Percentiles rank a stretch among this genome's conserved stretches.
These are phyloP conservation scores for Pyrrhopygopsis socrates DNA, from an alignment of 2,888 invertebrate species.

Conservation along the genomic window DNA sequence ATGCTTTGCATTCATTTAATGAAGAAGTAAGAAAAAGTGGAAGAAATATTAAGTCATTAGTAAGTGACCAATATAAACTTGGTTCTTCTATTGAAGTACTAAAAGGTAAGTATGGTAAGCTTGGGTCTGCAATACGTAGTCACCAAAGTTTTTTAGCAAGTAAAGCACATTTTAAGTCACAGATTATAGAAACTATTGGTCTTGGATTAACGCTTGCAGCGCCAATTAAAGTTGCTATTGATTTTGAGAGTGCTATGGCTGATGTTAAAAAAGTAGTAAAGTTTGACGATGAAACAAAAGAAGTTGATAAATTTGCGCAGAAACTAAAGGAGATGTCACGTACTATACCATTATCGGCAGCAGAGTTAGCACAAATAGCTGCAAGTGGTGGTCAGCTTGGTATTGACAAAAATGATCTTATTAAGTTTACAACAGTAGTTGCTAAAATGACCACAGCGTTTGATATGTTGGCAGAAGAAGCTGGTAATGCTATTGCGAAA, in stretches of 20 bases:
- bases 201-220: slow-evolving; percentile 24
- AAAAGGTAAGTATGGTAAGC: slow-evolving; percentile 16
- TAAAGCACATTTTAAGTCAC: slow-evolving; percentile 24
- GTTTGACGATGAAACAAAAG: background rate
- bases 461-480: slow-evolving; percentile 38
- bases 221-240: slow-evolving; percentile 27
- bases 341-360: slow-evolving; percentile 18
- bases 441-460: slow-evolving; percentile 34
- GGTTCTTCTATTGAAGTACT: slow-evolving; percentile 21
- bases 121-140: slow-evolving; percentile 16
- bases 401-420: slow-evolving; percentile 22
- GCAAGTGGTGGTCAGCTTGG: slow-evolving; percentile 39
- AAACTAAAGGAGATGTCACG: slow-evolving; percentile 23
- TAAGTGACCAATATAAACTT: slow-evolving; percentile 17
- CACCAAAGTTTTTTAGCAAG: slow-evolving; percentile 20
- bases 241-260: slow-evolving; percentile 27
- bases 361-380: slow-evolving; percentile 32
- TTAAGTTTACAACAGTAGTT: slow-evolving; percentile 14
- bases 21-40: slow-evolving; percentile 22
- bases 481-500: slow-evolving; percentile 37
- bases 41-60: slow-evolving; percentile 17
- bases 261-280: slow-evolving; percentile 34
- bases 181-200: slow-evolving; percentile 22
- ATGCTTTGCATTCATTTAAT: slow-evolving; percentile 10
- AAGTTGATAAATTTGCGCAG: slow-evolving; percentile 10